Percentiles rank a stretch among this genome's conserved stretches.
phyloP scores from a whole-genome alignment of 1,140 invertebrate genomes.

The Linepithema humile region DNA sequence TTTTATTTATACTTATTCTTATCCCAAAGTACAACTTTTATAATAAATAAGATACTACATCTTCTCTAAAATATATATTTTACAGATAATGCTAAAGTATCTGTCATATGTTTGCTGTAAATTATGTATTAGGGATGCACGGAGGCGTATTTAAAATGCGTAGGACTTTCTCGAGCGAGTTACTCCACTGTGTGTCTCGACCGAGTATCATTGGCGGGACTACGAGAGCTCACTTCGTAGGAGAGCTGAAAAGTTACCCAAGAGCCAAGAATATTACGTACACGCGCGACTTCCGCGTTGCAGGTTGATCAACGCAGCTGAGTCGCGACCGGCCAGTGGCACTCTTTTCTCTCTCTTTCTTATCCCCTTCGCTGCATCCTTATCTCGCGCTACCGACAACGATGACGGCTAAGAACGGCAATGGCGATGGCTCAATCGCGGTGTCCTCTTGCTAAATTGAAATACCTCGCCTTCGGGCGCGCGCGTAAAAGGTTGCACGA shows the following conservation, averaged over 20 bases:
- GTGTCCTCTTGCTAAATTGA: conserved; percentile 78
- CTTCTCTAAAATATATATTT: not conserved
- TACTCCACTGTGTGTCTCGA: conserved; percentile 29
- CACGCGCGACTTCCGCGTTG: conserved; percentile 78
- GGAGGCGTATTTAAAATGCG: not conserved
- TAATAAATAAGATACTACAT: too few relatives aligned
- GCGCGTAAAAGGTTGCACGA: conserved; percentile 56
- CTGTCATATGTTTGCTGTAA: not conserved
- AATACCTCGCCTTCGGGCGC: conserved; percentile 68
- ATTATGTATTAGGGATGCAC: too few relatives aligned
- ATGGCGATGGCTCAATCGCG: conserved; percentile 78
- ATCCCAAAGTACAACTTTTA: too few relatives aligned
- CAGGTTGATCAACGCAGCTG: conserved; percentile 73
- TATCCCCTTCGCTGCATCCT: conserved; percentile 64
- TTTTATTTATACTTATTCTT: too few relatives aligned
- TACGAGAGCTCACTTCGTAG: conserved; percentile 37
- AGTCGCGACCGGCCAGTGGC: conserved; percentile 20
- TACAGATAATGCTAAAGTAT: too few relatives aligned
- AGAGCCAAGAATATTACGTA: conserved; percentile 76
- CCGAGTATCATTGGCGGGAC: conserved; percentile 44
- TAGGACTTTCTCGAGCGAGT: conserved; percentile 22
- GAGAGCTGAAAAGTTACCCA: conserved; percentile 70
- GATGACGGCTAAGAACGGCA: conserved; percentile 61
- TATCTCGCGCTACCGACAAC: conserved; percentile 56
- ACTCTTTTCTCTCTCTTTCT: conserved; percentile 52